phyloP scores from a whole-genome alignment of 2,113 vertebrate species.

The Vidua macroura region DNA sequence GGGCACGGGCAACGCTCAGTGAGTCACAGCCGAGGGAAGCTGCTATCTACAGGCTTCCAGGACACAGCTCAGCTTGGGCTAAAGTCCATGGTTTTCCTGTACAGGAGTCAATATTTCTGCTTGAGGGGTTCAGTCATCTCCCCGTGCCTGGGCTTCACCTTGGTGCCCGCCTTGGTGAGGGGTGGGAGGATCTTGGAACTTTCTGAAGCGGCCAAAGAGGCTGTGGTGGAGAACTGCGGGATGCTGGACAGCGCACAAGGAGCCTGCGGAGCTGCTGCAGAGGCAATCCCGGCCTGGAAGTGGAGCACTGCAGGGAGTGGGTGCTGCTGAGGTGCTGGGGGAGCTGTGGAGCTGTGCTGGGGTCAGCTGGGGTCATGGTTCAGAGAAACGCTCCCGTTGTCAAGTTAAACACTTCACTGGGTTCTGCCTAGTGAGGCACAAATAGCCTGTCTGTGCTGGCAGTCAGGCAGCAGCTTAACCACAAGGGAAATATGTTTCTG shows the following conservation, averaged over 20 bases:
- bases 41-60: neutral
- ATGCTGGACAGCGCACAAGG: fast-evolving
- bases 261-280: fast-evolving
- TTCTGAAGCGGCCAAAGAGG: neutral
- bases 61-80: neutral
- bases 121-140: neutral
- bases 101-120: neutral
- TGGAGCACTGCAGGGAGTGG: fast-evolving
- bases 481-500: constrained; percentile 13
- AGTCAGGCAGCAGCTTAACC: neutral
- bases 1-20: neutral
- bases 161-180: neutral
- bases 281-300: neutral
- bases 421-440: constrained; percentile 38
- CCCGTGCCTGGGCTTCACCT: neutral
- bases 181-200: neutral
- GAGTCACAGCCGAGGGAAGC: neutral
- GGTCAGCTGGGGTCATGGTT: neutral
- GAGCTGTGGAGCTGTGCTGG: neutral
- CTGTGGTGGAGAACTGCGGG: neutral
- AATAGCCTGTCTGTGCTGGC: constrained; percentile 22
- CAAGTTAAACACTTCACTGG: constrained; percentile 19
- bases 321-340: neutral
- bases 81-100: neutral
- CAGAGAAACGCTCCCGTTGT: neutral